These are phyloP conservation scores for Dynastes tityus DNA, from an alignment of 2,888 invertebrate species.

Conservation along the genomic window DNA sequence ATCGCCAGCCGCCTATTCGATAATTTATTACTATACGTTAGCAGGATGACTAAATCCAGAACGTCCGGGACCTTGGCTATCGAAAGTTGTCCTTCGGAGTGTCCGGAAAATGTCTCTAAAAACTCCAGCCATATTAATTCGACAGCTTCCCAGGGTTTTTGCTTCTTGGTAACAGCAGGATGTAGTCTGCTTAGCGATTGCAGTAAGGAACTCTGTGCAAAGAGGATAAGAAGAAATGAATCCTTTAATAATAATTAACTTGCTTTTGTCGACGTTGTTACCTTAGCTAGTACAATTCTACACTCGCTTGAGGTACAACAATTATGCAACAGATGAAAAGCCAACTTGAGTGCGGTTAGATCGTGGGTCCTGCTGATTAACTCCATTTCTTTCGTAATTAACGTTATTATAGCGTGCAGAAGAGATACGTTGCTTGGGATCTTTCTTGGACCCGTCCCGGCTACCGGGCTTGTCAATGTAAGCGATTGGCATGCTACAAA, in stretches of 20 bases:
- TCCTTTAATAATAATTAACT: too few relatives aligned
- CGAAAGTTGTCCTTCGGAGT: conserved; percentile 73
- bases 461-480: conserved; percentile 71
- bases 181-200: conserved; percentile 71
- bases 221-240: neutral
- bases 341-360: conserved; percentile 68
- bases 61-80: conserved; percentile 70
- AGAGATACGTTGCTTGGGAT: conserved; percentile 72
- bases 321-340: conserved; percentile 73
- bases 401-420: conserved; percentile 71
- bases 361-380: conserved; percentile 70
- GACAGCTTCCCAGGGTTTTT: conserved; percentile 72
- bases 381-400: conserved; percentile 73
- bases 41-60: conserved; percentile 66
- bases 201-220: conserved; percentile 70
- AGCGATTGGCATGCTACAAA: conserved; percentile 72
- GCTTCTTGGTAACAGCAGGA: conserved; percentile 72
- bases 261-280: conserved; percentile 60
- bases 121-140: conserved; percentile 74
- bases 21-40: conserved; percentile 60
- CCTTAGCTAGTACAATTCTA: conserved; percentile 76
- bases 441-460: conserved; percentile 72
- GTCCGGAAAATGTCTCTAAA: conserved; percentile 71
- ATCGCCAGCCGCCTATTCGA: conserved; percentile 68
- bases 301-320: conserved; percentile 75